phyloP scores from a whole-genome alignment of 37 sponge, comb jelly and placozoan genomes.

The Beroe forskalii region DNA sequence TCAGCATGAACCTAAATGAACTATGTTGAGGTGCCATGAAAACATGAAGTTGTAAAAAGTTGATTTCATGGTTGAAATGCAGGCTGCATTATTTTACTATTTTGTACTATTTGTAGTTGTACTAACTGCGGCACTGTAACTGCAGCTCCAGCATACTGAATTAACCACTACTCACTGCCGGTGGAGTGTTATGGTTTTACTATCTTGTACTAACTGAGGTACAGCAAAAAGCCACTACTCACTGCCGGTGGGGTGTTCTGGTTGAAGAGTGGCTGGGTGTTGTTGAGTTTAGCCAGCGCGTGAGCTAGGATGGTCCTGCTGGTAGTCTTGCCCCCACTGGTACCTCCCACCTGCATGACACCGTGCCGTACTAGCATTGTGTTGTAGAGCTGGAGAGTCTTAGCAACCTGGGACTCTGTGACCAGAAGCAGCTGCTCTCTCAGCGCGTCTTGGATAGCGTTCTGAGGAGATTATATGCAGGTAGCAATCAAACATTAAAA shows the following conservation, averaged over 20 bases:
- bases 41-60: too few relatives aligned
- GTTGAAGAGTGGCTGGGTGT: constrained; percentile 56
- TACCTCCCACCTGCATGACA: constrained; percentile 76
- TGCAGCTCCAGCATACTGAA: too few relatives aligned
- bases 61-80: too few relatives aligned
- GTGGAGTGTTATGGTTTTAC: constrained; percentile 61
- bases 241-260: constrained; percentile 57
- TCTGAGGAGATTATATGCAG: too few relatives aligned
- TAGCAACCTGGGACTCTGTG: constrained; percentile 64
- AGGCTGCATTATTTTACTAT: too few relatives aligned
- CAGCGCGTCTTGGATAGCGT: constrained; percentile 22
- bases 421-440: constrained; percentile 44
- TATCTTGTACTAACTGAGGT: too few relatives aligned
- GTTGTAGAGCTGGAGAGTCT: constrained; percentile 72
- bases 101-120: too few relatives aligned
- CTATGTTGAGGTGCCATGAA: too few relatives aligned
- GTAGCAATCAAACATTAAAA: too few relatives aligned
- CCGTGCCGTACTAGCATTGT: constrained; percentile 76
- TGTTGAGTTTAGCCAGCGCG: constrained; percentile 66
- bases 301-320: constrained; percentile 68
- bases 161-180: neutral
- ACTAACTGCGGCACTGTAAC: too few relatives aligned
- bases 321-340: constrained; percentile 79
- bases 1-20: too few relatives aligned
- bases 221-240: too few relatives aligned